These are phyloP conservation scores for Solenopsis fugax DNA, from an alignment of 1,140 invertebrate genomes.

Conservation along the genomic window DNA sequence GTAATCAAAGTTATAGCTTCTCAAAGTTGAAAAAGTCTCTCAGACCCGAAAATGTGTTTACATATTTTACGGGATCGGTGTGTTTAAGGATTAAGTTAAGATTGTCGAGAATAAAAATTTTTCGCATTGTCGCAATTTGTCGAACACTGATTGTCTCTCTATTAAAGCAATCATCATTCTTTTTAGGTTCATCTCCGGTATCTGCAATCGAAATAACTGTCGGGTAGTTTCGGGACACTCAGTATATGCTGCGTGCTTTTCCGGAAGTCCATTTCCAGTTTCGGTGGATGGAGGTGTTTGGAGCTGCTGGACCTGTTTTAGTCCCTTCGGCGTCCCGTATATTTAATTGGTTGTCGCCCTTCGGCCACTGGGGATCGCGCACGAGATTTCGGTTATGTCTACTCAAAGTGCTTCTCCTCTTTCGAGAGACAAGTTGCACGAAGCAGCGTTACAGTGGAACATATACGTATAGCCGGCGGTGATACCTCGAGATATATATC, in stretches of 20 bases:
- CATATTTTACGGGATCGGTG: no score
- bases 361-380: slow-evolving; percentile 16
- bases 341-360: slow-evolving; percentile 61
- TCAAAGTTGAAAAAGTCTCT: no score
- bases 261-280: slow-evolving; percentile 67
- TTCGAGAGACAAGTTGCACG: slow-evolving; percentile 15
- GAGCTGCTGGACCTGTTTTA: slow-evolving; percentile 11
- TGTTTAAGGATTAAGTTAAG: neutral
- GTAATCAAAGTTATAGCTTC: no score
- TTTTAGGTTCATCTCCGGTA: neutral
- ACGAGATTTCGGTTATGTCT: slow-evolving; percentile 39
- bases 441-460: neutral
- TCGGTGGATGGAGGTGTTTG: slow-evolving; percentile 58
- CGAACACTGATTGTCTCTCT: neutral
- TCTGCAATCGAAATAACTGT: neutral
- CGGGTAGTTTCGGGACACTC: slow-evolving; percentile 4
- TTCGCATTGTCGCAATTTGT: neutral
- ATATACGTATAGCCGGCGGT: neutral
- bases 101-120: neutral
- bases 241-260: slow-evolving; percentile 4
- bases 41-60: no score
- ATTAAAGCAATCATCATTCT: neutral
- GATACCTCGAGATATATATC: neutral
- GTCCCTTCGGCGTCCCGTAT: slow-evolving; percentile 41
- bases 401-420: slow-evolving; percentile 45